Conservation (phyloP, 2,113 vertebrate species). For the Eidolon helvum region DNA sequence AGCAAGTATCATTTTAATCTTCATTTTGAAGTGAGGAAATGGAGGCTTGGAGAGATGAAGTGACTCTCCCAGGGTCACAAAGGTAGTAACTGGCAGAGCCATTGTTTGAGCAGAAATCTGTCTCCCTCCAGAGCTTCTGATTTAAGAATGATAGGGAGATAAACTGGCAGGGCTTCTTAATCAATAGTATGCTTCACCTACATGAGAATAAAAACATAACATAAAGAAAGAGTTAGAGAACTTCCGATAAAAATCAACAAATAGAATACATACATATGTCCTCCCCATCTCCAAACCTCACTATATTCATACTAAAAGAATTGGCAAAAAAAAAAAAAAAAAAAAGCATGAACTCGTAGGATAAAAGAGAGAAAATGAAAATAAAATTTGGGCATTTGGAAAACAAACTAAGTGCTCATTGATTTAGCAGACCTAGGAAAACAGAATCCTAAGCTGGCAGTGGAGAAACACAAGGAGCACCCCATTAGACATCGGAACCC, state of each 20-base stretch:
- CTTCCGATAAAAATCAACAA: neutral
- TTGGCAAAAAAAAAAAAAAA: neutral
- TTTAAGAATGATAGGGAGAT: neutral
- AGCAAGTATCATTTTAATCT: neutral
- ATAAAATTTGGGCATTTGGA: neutral
- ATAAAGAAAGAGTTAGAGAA: neutral
- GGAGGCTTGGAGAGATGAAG: neutral
- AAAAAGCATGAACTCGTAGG: neutral
- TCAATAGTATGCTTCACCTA: neutral
- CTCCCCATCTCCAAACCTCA: neutral
- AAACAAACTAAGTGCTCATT: neutral
- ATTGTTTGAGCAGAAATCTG: neutral
- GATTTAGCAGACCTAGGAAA: neutral
- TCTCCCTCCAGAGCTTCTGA: neutral
- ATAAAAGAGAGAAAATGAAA: neutral
- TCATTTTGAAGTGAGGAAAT: neutral
- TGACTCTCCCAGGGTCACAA: neutral
- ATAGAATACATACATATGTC: neutral
- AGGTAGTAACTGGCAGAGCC: neutral
- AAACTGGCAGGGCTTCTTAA: neutral
- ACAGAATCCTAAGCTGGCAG: neutral
- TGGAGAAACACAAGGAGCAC: neutral
- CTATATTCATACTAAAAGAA: neutral
- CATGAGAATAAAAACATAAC: neutral
- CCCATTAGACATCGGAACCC: neutral